Percentiles rank a stretch among this genome's conserved stretches.
These are phyloP conservation scores for Lithophane ornitopus DNA, from an alignment of 2,888 invertebrate genomes.

Conservation along the genomic window DNA sequence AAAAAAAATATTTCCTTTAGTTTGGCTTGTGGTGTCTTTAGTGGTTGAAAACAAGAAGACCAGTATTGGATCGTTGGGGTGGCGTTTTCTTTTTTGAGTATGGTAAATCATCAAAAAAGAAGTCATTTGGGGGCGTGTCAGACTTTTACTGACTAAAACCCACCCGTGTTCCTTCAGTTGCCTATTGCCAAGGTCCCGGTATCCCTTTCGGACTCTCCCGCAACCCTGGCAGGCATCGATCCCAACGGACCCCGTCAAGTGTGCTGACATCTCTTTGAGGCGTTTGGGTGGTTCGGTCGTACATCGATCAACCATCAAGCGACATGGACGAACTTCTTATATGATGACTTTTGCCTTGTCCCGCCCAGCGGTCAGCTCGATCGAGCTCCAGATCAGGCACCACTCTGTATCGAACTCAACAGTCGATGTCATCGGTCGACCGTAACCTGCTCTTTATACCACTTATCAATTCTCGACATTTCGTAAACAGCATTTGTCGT, in stretches of 20 bases:
- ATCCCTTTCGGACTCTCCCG: too few species aligned
- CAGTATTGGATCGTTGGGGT: background rate
- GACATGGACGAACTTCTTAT: background rate
- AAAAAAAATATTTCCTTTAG: background rate
- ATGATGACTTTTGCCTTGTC: background rate
- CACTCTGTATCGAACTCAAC: background rate
- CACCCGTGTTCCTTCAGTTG: too few species aligned
- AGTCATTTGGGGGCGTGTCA: too few species aligned
- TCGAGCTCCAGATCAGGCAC: background rate
- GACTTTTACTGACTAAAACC: too few species aligned
- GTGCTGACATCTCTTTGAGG: too few species aligned
- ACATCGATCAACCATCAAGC: background rate
- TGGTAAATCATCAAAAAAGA: too few species aligned
- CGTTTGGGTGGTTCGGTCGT: background rate
- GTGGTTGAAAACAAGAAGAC: background rate
- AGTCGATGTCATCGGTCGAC: background rate
- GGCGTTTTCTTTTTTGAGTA: too few species aligned
- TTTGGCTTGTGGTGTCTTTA: background rate
- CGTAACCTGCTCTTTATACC: background rate
- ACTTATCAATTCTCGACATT: background rate
- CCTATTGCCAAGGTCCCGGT: too few species aligned
- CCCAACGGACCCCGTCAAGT: too few species aligned
- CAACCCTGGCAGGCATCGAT: too few species aligned
- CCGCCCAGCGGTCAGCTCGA: background rate
- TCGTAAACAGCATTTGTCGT: constrained; percentile 8